A percentile compares a stretch with the other conserved stretches of the same genome.
Evolutionary conservation across 2,888 invertebrate species (phyloP).

Genomic region (Augochlorella aurata): DNA sequence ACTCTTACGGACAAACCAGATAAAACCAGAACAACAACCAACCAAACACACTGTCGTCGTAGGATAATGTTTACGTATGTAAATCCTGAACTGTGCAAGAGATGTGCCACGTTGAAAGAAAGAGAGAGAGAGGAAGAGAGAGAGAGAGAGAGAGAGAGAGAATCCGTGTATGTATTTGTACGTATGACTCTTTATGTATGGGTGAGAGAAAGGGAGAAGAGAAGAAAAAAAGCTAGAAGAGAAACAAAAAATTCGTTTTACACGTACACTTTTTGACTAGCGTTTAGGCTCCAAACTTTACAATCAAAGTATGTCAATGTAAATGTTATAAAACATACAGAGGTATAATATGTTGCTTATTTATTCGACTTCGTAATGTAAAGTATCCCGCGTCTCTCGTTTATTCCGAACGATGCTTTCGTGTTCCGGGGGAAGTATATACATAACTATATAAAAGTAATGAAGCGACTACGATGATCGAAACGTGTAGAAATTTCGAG

Average conservation of each 20-base stretch:
- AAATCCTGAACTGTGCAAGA: constrained; percentile 46
- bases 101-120: constrained; percentile 52
- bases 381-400: constrained; percentile 36
- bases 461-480: neutral
- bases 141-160: neutral
- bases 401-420: constrained; percentile 38
- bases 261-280: constrained; percentile 49
- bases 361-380: constrained; percentile 49
- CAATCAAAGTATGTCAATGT: constrained; percentile 56
- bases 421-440: constrained; percentile 12
- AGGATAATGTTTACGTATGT: constrained; percentile 39
- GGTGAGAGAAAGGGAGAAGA: neutral
- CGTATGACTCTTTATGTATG: neutral
- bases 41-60: constrained; percentile 32
- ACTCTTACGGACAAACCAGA: neutral
- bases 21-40: neutral
- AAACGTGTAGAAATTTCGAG: neutral
- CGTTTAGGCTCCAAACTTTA: constrained; percentile 51
- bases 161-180: neutral
- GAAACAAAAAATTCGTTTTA: constrained; percentile 49
- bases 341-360: constrained; percentile 56
- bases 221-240: neutral
- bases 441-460: neutral
- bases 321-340: constrained; percentile 42
- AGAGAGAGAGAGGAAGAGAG: neutral